Evolutionary conservation across 92 coral and sea anemone species (phyloP), one percentile per base, ranked within the genome.

Genomic region (Isaurus tuberculatus): DNA sequence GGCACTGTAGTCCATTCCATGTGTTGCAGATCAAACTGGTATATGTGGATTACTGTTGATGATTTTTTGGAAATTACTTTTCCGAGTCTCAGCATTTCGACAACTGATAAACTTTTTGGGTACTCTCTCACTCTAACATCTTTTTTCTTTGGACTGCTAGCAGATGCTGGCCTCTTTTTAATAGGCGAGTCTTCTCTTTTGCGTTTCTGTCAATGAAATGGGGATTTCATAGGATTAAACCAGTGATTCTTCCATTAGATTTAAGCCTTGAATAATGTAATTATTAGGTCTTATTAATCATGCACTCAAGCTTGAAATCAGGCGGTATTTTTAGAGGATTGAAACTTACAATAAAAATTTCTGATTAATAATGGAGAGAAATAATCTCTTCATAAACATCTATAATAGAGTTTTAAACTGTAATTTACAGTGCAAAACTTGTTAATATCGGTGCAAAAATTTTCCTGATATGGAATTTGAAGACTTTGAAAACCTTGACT

Each of bases 1-100:
- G 91, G 94, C 60, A 73, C 86, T 19, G 79, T 65, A 36, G 83
- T 87, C 91, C 91, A 91, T 26, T 83, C 77, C 94, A 91, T 80
- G 72, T 79, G 86, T 30, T 87, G 71, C 9, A 91, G 32, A 75
- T 87, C 79, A 75, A 91, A 91, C 28, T 49, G 88, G 64, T 73
- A 75, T n/a, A 91, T 84, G 15, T 70, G 74, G 26, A 91, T 83
- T 10, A 80, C 73, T 26, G 68, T 72, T 3, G 87, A 53, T 8
- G 72, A 27, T 25, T 60, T 84, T 27, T 72, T 58, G 28, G 32
- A 31, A 25, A 84, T 30, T 6, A 72, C 87, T 61, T 72, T 84
- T 53, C 81, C 87, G 14, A 84, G 87, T 27, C 49, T 57, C 31
- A 72, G 63, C 80, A 84, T 84, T 48, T 83, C 80, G 53, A 71